phyloP scores from a whole-genome alignment of 2,113 vertebrate species.

The Microcebus ravelobensis region DNA sequence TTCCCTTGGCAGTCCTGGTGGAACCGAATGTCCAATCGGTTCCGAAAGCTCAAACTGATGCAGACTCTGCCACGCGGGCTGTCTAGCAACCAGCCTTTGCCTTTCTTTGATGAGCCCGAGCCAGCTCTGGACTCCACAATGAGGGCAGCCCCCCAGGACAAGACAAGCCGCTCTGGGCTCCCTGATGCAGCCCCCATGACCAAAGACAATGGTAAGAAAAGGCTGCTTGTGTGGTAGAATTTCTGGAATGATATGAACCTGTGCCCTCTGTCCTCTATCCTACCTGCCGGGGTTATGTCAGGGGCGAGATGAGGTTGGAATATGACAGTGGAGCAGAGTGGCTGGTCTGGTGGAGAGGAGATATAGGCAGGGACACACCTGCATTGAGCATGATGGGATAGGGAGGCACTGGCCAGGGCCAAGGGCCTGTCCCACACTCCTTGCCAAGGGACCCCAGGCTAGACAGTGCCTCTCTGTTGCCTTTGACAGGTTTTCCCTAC shows the following conservation, averaged over 20 bases:
- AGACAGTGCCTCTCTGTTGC: background rate
- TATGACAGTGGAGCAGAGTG: background rate
- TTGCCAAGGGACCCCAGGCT: background rate
- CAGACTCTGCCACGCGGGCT: slow-evolving; percentile 95
- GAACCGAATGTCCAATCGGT: slow-evolving; percentile 98
- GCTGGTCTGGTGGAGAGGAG: background rate
- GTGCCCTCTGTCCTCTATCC: background rate
- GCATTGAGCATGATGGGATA: background rate
- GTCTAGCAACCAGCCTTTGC: slow-evolving; percentile 90
- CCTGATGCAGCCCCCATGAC: slow-evolving; percentile 77
- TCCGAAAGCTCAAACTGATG: slow-evolving; percentile 95
- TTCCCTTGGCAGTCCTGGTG: slow-evolving; percentile 94
- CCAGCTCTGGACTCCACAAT: slow-evolving; percentile 91
- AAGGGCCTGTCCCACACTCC: too few species aligned
- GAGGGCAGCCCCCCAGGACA: slow-evolving; percentile 85
- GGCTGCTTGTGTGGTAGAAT: background rate
- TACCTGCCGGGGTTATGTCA: background rate
- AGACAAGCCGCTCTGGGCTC: slow-evolving; percentile 74
- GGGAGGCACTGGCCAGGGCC: background rate
- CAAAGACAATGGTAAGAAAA: slow-evolving; percentile 88
- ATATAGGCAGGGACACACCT: background rate
- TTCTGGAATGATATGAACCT: background rate
- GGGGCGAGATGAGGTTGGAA: background rate
- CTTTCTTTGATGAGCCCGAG: slow-evolving; percentile 90
- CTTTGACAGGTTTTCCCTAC: background rate